These are phyloP conservation scores for Chirona hameri DNA, from an alignment of 2,888 invertebrate genomes.

Conservation along the genomic window DNA sequence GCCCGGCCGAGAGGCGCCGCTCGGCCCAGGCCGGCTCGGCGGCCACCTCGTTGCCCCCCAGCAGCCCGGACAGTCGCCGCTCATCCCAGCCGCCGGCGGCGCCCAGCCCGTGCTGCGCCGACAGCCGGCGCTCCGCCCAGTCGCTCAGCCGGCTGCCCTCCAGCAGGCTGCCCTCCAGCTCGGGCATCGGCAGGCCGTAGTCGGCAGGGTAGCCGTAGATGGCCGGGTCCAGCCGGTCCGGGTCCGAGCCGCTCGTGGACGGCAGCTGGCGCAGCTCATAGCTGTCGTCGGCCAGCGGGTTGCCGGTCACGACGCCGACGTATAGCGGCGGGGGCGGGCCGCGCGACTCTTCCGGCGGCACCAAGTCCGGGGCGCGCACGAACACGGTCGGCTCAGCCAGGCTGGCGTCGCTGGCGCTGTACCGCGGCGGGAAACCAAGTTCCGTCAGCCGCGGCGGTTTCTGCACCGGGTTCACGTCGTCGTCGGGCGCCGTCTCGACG, in stretches of 20 bases:
- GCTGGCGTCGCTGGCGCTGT: slow-evolving; percentile 1
- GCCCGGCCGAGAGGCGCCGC: no score
- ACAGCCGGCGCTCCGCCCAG: neutral
- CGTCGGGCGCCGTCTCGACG: slow-evolving; percentile 3
- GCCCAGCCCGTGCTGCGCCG: neutral
- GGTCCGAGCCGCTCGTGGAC: neutral
- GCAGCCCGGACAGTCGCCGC: no score
- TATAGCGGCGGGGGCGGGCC: neutral
- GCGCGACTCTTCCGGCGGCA: neutral
- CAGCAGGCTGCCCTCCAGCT: slow-evolving; percentile 5
- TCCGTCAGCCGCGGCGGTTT: slow-evolving; percentile 39
- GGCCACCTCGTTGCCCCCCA: neutral
- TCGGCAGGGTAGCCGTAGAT: slow-evolving; percentile 39
- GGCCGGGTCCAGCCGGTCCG: slow-evolving; percentile 31
- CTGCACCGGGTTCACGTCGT: slow-evolving; percentile 37
- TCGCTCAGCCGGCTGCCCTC: neutral
- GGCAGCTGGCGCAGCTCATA: slow-evolving; percentile 26
- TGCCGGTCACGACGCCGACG: neutral
- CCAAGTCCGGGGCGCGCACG: slow-evolving; percentile 1
- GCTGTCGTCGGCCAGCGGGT: slow-evolving; percentile 28
- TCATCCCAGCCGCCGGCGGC: no score
- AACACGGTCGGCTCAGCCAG: neutral
- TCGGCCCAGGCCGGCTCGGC: neutral
- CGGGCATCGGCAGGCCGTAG: slow-evolving; percentile 39
- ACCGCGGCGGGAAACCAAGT: slow-evolving; percentile 28